Evolutionary conservation across 1,140 invertebrate species (phyloP).

Genomic region (Diorhabda sublineata): DNA sequence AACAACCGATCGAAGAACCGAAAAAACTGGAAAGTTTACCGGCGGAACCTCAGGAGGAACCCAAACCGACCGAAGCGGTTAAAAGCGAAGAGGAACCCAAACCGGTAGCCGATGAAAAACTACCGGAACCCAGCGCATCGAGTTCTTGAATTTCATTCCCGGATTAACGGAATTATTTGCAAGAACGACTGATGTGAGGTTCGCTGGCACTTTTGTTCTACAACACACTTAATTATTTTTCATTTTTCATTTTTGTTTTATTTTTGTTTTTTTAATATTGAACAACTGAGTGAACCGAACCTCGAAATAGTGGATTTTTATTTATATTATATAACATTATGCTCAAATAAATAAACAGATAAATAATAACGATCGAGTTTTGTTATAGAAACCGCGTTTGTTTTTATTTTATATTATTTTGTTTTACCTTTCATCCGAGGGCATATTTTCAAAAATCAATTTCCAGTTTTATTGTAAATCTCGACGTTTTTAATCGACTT

Average conservation of each 20-base stretch:
- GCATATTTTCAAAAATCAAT: too few relatives aligned
- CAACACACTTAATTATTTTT: constrained; percentile 33
- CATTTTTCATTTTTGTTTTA: not conserved
- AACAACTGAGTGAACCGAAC: constrained; percentile 37
- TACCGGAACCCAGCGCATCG: constrained; percentile 37
- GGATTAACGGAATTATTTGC: constrained; percentile 14
- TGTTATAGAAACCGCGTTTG: constrained; percentile 33
- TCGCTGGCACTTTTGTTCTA: constrained; percentile 41
- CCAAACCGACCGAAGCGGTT: constrained; percentile 16
- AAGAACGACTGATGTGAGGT: constrained; percentile 33
- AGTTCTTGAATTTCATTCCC: constrained; percentile 35
- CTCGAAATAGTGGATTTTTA: constrained; percentile 31
- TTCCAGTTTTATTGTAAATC: not conserved
- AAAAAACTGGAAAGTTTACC: constrained; percentile 20
- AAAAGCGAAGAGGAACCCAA: constrained; percentile 27
- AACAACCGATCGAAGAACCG: constrained; percentile 20
- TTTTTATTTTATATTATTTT: constrained; percentile 32
- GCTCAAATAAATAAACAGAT: constrained; percentile 29
- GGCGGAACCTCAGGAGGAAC: constrained; percentile 18
- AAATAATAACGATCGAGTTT: constrained; percentile 24
- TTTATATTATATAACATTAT: constrained; percentile 26
- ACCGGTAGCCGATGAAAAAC: constrained; percentile 35
- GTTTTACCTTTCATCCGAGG: constrained; percentile 20
- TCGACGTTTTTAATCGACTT: constrained; percentile 13
- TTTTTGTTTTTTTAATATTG: not conserved